Evolutionary conservation across 2,113 vertebrate species (phyloP).

Genomic region (Eidolon helvum): DNA sequence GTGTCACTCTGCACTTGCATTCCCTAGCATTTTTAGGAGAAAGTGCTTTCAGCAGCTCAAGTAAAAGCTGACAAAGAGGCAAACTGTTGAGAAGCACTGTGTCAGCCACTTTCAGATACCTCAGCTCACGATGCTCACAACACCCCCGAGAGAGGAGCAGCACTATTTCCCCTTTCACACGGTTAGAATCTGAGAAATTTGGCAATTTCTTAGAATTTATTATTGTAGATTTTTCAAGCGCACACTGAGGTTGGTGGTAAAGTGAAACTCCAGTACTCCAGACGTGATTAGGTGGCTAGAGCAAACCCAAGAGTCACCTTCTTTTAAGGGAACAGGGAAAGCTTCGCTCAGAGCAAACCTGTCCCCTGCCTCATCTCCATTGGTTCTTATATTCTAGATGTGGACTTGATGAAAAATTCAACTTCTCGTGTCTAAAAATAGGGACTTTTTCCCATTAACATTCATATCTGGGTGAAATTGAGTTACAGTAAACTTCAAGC

Average conservation of each 20-base stretch:
- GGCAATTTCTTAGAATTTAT: not conserved
- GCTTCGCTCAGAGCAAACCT: not conserved
- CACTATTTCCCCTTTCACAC: not conserved
- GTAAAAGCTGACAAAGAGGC: not conserved
- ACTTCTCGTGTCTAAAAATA: not conserved
- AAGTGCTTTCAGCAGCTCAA: not conserved
- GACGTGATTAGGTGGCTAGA: not conserved
- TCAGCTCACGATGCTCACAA: not conserved
- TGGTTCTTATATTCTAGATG: not conserved
- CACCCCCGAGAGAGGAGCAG: not conserved
- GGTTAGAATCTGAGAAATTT: not conserved
- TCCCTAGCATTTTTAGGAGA: slow-evolving; percentile 71
- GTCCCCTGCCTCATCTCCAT: not conserved
- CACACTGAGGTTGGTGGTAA: not conserved
- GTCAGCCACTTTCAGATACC: not conserved
- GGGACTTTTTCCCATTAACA: not conserved
- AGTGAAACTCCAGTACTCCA: not conserved
- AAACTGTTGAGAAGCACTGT: not conserved
- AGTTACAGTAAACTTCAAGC: not conserved
- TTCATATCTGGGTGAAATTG: not conserved
- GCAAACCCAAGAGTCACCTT: not conserved
- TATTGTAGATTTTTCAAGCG: not conserved
- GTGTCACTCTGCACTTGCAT: slow-evolving; percentile 72
- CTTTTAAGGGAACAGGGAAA: not conserved
- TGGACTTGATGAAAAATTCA: not conserved